These are phyloP conservation scores for Drosophila micromelanica DNA, from an alignment of 1,140 invertebrate genomes.

Conservation along the genomic window DNA sequence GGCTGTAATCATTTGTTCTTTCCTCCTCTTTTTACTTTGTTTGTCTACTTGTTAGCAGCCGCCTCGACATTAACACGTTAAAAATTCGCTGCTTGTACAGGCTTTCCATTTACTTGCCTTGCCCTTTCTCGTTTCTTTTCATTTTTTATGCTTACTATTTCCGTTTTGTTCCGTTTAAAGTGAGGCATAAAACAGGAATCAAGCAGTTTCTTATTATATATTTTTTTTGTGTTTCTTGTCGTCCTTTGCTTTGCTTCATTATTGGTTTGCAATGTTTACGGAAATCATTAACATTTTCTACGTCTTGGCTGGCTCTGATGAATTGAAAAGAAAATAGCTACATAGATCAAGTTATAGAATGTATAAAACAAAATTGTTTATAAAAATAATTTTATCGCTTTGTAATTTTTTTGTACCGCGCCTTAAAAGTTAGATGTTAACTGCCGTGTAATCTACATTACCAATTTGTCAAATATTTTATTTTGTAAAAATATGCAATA, in stretches of 20 bases:
- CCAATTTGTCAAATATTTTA: too few species aligned
- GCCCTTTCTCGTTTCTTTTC: background rate
- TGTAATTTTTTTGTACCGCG: background rate
- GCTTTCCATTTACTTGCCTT: background rate
- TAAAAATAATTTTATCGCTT: background rate
- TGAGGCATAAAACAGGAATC: constrained; percentile 66
- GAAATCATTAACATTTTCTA: constrained; percentile 63
- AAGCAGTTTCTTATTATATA: constrained; percentile 24
- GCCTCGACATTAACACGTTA: constrained; percentile 76
- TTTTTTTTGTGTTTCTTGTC: background rate
- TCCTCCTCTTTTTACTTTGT: constrained; percentile 42
- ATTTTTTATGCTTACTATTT: constrained; percentile 43
- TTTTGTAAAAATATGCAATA: too few species aligned
- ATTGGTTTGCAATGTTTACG: constrained; percentile 63
- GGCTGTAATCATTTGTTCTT: constrained; percentile 39
- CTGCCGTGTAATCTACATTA: too few species aligned
- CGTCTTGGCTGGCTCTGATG: constrained; percentile 38
- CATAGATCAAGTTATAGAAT: background rate
- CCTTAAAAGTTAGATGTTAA: too few species aligned
- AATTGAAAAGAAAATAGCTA: constrained; percentile 45
- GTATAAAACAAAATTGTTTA: background rate
- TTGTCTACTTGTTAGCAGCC: constrained; percentile 74
- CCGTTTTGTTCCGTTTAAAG: constrained; percentile 52
- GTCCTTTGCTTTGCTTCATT: constrained; percentile 44
- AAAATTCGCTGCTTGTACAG: constrained; percentile 43